Conservation (phyloP, 2,113 vertebrate species). For the Ardeotis arabs region DNA sequence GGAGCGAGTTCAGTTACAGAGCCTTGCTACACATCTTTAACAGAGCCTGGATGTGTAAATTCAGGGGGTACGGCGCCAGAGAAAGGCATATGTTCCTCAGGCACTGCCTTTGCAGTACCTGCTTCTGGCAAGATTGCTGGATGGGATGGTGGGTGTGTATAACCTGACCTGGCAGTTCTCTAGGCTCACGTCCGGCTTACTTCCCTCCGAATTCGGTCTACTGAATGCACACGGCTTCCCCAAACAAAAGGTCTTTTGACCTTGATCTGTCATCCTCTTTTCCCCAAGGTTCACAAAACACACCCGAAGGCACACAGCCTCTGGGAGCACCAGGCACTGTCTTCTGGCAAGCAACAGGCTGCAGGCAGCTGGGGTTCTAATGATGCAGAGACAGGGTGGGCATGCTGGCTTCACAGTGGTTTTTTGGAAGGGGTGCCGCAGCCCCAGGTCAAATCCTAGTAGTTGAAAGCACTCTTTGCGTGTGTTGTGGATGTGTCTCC, state of each 20-base stretch:
- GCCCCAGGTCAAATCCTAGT: not conserved
- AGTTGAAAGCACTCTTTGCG: not conserved
- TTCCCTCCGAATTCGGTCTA: not conserved
- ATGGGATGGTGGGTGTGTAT: fast-evolving
- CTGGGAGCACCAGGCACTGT: not conserved
- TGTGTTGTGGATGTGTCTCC: not conserved
- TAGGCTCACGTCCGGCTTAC: not conserved
- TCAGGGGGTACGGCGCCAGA: not conserved
- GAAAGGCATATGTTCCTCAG: not conserved
- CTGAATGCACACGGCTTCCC: not conserved
- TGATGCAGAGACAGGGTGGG: not conserved
- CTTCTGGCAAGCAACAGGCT: not conserved
- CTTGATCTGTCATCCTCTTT: not conserved
- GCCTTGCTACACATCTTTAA: fast-evolving
- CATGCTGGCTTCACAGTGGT: not conserved
- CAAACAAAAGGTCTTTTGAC: not conserved
- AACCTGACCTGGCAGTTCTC: not conserved
- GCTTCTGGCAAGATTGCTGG: not conserved
- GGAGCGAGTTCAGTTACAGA: not conserved
- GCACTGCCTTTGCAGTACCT: not conserved
- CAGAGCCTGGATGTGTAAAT: not conserved
- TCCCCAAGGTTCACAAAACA: not conserved
- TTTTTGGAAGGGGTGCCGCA: not conserved
- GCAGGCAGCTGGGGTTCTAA: not conserved
- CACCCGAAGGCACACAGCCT: not conserved